phyloP scores from a whole-genome alignment of 2,113 vertebrate species.

The Ciconia boyciana region DNA sequence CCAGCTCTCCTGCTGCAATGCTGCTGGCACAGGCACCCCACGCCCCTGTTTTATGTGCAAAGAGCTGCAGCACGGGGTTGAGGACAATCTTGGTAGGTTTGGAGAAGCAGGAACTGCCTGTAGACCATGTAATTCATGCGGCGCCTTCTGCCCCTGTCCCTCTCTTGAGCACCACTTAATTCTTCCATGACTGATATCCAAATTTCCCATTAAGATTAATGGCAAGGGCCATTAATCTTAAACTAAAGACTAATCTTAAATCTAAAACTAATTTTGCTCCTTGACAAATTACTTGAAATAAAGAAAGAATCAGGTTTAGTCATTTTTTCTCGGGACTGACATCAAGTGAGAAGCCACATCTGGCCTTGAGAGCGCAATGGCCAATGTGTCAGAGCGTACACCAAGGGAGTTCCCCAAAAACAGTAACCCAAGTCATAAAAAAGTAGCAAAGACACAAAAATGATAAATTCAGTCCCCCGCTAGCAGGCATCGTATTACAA shows the following conservation, averaged over 20 bases:
- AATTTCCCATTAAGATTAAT: not conserved
- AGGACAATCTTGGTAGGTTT: not conserved
- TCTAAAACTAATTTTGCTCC: not conserved
- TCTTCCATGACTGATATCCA: no score
- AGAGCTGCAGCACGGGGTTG: not conserved
- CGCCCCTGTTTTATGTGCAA: rapidly evolving
- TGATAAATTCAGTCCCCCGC: rapidly evolving
- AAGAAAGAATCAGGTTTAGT: not conserved
- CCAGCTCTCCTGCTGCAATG: not conserved
- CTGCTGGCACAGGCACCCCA: not conserved
- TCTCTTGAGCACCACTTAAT: not conserved
- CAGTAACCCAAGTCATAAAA: not conserved
- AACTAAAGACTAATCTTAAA: not conserved
- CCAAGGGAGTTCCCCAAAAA: not conserved
- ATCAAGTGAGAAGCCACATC: not conserved
- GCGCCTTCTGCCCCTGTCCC: not conserved
- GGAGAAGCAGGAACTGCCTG: not conserved
- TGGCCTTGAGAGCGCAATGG: not conserved
- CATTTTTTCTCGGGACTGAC: not conserved
- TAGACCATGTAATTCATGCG: rapidly evolving
- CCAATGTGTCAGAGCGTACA: rapidly evolving
- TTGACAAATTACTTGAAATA: not conserved
- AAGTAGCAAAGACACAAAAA: not conserved
- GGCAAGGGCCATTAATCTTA: not conserved
- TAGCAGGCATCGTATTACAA: not conserved